A percentile compares a stretch with the other conserved stretches of the same genome.
Evolutionary conservation across 1,140 invertebrate genomes (phyloP).

Genomic region (Delia radicum): DNA sequence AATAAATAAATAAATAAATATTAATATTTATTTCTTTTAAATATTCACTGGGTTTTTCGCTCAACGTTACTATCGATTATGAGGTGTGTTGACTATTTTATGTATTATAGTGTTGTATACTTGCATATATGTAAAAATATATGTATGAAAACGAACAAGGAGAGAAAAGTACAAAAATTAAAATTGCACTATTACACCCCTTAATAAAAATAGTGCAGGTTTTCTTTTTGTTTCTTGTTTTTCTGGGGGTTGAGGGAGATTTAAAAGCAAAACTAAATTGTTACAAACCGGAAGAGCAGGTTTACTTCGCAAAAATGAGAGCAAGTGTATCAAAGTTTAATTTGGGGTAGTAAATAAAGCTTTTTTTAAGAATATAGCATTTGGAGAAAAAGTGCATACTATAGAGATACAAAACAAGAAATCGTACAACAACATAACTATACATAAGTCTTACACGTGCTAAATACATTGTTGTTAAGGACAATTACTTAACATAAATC

Average conservation of each 20-base stretch:
- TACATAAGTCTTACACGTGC: too few species aligned
- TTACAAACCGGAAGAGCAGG: not conserved
- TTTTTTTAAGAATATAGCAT: not conserved
- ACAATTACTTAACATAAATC: too few species aligned
- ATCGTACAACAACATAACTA: too few species aligned
- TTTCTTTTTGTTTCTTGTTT: not conserved
- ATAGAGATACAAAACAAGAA: too few species aligned
- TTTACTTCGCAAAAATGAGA: not conserved
- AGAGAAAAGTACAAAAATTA: not conserved
- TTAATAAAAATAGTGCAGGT: slow-evolving; percentile 5
- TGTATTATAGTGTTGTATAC: not conserved
- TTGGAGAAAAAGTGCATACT: not conserved
- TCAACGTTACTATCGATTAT: not conserved
- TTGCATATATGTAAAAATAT: too few species aligned
- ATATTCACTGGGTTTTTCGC: not conserved
- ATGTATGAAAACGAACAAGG: not conserved
- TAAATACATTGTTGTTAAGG: too few species aligned
- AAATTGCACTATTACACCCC: slow-evolving; percentile 20
- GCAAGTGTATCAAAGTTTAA: not conserved
- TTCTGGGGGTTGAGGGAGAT: not conserved
- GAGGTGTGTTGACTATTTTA: slow-evolving; percentile 21
- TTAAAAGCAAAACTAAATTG: not conserved
- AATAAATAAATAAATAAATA: slow-evolving; percentile 13
- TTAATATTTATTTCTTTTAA: slow-evolving; percentile 14
- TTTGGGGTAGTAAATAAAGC: not conserved